phyloP scores from a whole-genome alignment of 1,140 invertebrate genomes.

The Idris sp. region DNA sequence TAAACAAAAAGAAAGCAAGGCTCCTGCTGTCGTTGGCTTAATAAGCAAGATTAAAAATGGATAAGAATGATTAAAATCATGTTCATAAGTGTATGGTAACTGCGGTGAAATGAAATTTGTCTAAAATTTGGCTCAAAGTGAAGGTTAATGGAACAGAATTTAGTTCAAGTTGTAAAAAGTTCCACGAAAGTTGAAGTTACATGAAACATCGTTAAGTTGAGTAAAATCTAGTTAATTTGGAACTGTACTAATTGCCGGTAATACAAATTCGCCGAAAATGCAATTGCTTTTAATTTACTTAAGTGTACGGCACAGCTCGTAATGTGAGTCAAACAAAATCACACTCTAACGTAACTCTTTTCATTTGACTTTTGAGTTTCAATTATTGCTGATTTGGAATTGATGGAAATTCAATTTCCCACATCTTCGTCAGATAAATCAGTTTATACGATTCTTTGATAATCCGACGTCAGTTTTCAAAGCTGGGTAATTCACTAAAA shows the following conservation, averaged over 20 bases:
- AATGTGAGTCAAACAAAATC: conserved; percentile 51
- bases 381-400: conserved; percentile 35
- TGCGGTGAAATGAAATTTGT: conserved; percentile 44
- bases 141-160: conserved; percentile 57
- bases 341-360: conserved; percentile 20
- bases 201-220: conserved; percentile 56
- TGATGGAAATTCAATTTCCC: conserved; percentile 20
- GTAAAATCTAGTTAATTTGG: conserved; percentile 53
- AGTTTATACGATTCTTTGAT: conserved; percentile 2
- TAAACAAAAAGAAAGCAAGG: conserved; percentile 41
- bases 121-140: conserved; percentile 40
- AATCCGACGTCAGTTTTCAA: background rate
- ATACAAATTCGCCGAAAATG: conserved; percentile 57
- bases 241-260: conserved; percentile 50
- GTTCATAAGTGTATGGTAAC: conserved; percentile 38
- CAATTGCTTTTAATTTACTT: conserved; percentile 57
- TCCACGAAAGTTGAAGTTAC: conserved; percentile 45
- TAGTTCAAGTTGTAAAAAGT: conserved; percentile 49
- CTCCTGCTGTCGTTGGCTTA: conserved; percentile 14
- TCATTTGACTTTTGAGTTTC: conserved; percentile 39
- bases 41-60: conserved; percentile 42
- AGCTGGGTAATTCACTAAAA: too few relatives aligned
- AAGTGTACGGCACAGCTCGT: conserved; percentile 24
- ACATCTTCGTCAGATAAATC: conserved; percentile 14
- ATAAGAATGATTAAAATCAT: conserved; percentile 41